Base-by-base conservation (phyloP, 2,888 invertebrate species). In the Plusia festucae region DNA sequence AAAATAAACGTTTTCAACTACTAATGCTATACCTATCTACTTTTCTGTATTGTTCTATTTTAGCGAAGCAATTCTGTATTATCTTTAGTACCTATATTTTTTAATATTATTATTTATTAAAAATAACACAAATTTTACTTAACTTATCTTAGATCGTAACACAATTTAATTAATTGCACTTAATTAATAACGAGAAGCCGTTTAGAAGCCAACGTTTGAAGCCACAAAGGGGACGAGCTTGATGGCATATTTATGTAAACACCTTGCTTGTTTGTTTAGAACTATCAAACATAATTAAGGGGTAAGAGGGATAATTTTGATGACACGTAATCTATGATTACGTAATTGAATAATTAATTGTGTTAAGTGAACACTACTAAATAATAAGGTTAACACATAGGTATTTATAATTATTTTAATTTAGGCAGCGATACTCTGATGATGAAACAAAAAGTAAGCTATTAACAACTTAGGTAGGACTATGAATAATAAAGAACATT, bases 191-290 rank as follows among this genome's bases (percentile, higher is more conserved):
- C 51, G 2, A 0, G 32, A 18, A 61, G 46, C 64, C 34, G 69
- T 69, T 53, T 16, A 59, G 57, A 49, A 24, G 61, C 56, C 40
- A 27, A n/a, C 40, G 40, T 40, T 40, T 40, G 40, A 15, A 30
- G 30, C 30, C 30, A 69, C 74, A 62, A 64, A 73, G 59, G 56
- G 53, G 52, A 65, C 51, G 44, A 61, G 65, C 58, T 65, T 62
- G 74, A 60, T 73, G 73, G 73, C 59, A 73, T 60, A 65, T 65
- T 73, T 54, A 62, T 69, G 60, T 73, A 57, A 65, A 61, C 70
- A 44, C 53, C 15, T 22, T 24, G 32, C 59, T 30, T 30, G 57
- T 54, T 53, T 59, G 52, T 69, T 73, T 65, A 59, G 24, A 73
- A 61, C 61, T 56, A 69, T 73, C 61, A 62, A 53, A 22, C 65